These are phyloP conservation scores for Temnothorax curvispinosus DNA, from an alignment of 1,140 invertebrate genomes.

Conservation along the genomic window DNA sequence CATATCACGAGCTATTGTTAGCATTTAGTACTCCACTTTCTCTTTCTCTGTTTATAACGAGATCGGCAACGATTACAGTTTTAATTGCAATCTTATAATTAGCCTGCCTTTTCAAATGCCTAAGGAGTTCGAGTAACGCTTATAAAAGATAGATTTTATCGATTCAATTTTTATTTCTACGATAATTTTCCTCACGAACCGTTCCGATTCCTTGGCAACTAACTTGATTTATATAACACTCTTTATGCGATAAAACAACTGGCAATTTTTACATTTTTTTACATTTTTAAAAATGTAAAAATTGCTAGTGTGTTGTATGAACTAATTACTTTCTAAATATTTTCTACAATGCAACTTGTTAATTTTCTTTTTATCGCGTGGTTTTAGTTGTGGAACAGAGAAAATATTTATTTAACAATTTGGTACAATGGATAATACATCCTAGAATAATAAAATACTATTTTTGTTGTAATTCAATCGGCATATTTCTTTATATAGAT, in stretches of 20 bases:
- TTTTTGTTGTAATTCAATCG: constrained; percentile 1
- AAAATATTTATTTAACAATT: neutral
- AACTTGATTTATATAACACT: constrained; percentile 12
- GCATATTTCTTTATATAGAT: neutral
- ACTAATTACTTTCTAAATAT: neutral
- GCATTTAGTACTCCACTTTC: constrained; percentile 74
- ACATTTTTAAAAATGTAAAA: neutral
- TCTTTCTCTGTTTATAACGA: constrained; percentile 64
- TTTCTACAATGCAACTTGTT: neutral
- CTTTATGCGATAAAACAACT: neutral
- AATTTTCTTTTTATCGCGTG: neutral
- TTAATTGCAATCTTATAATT: constrained; percentile 74
- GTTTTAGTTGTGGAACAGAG: neutral
- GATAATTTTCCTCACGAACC: constrained; percentile 23
- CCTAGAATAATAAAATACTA: neutral
- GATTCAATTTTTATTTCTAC: constrained; percentile 23
- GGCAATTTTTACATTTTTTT: neutral
- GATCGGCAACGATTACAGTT: constrained; percentile 75
- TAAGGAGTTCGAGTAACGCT: neutral
- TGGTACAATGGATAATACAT: neutral
- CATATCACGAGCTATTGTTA: constrained; percentile 77
- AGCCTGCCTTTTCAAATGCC: neutral
- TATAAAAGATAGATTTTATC: constrained; percentile 31
- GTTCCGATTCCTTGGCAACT: constrained; percentile 4
- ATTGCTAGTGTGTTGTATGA: neutral